Conservation (phyloP, 2,113 vertebrate species). For the Willisornis vidua region DNA sequence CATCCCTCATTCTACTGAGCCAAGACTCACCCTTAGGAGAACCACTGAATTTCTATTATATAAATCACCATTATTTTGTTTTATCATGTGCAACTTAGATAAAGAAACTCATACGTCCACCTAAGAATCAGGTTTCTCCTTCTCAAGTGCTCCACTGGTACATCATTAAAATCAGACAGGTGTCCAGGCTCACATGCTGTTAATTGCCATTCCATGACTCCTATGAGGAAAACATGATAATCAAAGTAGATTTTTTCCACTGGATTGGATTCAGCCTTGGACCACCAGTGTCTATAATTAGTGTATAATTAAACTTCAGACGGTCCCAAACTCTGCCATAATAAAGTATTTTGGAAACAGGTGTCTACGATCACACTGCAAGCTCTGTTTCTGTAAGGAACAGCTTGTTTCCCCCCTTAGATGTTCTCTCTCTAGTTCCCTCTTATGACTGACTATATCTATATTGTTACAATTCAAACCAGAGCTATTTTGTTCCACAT, state of each 20-base stretch:
- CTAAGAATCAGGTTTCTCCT: neutral
- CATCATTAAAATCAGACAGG: neutral
- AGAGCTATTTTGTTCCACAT: neutral
- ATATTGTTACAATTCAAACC: neutral
- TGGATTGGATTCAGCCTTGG: neutral
- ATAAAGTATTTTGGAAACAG: constrained; percentile 1
- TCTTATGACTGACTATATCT: neutral
- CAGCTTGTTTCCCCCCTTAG: neutral
- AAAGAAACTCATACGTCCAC: neutral
- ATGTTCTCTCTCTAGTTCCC: neutral
- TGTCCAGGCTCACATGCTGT: neutral
- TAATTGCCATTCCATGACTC: neutral
- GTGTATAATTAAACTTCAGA: neutral
- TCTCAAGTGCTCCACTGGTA: neutral
- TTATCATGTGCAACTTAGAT: neutral
- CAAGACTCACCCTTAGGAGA: neutral
- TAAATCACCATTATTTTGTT: neutral
- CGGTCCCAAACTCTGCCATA: neutral
- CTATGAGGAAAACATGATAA: neutral
- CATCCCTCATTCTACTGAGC: neutral
- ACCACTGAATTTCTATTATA: neutral
- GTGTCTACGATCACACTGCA: neutral
- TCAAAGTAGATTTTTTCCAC: neutral
- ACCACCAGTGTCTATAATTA: neutral
- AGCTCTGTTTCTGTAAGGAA: neutral